Base-by-base conservation (phyloP, 2,113 vertebrate genomes). In the Malurus cyaneus region DNA sequence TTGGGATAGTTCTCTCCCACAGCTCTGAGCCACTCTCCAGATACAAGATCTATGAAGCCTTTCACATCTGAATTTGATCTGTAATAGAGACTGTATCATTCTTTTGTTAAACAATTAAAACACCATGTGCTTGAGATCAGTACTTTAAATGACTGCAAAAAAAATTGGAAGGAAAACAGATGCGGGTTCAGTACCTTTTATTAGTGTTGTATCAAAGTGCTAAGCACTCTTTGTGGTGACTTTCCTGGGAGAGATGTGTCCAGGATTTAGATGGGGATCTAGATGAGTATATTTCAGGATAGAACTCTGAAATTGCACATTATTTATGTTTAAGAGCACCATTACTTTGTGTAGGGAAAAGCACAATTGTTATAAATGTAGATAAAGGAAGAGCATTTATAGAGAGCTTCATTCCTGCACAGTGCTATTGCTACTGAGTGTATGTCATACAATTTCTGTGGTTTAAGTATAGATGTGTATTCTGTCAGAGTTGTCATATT, bases 311-410 rank as follows among this genome's bases (percentile, higher is more conserved):
- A 92, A 95, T 96, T 90, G 93, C 92, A 89, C 89, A 93, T 92
- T 89, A 96, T 96, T 94, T 96, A 94, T 94, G 93, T 97, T 96
- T 92, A 95, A 92, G 74, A 97, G 88, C 91, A 93, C 94, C 93
- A 69, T 96, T 96, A 91, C 70, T 97, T 95, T 97, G 92, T 96
- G 93, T 97, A 94, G 67, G 88, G 70, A 96, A 98, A 98, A 98
- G 98, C 97, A 98, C 98, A 98, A 98, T 93, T 94, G 76, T 97
- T 98, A 89, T 92, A 96, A 94, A 96, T 97, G 94, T 97, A 96
- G 32, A 96, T 97, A 80, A 82, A 97, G 73, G 54, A 92, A 81
- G 60, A 74, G 50, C 19, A 66, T 98, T 98, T 97, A 96, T 95
- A 96, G 71, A 95, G 65, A 88, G 53, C 41, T 94, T 93, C 50